These are phyloP conservation scores for Amaurobius ferox DNA, from an alignment of 2,888 invertebrate genomes.

Conservation along the genomic window DNA sequence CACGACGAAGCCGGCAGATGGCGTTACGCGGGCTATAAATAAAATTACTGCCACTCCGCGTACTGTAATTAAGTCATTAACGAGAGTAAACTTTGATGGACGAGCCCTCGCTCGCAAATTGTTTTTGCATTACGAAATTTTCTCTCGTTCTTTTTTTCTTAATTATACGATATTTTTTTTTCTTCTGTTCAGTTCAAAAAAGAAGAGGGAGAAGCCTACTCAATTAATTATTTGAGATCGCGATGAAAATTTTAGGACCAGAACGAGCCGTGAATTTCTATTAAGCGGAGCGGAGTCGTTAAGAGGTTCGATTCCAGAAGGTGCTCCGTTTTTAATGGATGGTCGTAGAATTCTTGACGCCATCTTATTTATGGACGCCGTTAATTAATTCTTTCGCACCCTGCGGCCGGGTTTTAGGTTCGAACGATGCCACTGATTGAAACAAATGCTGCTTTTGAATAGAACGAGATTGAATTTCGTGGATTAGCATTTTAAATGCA, in stretches of 20 bases:
- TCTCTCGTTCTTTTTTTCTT: conserved; percentile 26
- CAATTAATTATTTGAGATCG: conserved; percentile 64
- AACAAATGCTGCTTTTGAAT: too few species aligned
- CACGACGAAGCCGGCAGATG: conserved; percentile 54
- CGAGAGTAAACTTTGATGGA: conserved; percentile 68
- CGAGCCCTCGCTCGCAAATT: conserved; percentile 59
- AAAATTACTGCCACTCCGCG: conserved; percentile 64
- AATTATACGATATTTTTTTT: conserved; percentile 43
- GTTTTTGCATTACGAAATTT: conserved; percentile 53
- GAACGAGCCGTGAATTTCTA: conserved; percentile 67
- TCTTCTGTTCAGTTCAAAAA: background rate
- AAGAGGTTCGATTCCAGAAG: background rate
- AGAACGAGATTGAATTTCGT: too few species aligned
- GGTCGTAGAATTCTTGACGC: conserved; percentile 23
- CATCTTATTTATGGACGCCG: conserved; percentile 23
- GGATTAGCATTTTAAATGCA: too few species aligned
- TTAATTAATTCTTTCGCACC: conserved; percentile 57
- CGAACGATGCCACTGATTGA: too few species aligned
- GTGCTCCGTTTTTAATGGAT: conserved; percentile 28
- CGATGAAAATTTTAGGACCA: conserved; percentile 64
- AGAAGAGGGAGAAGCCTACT: conserved; percentile 42
- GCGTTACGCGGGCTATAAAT: conserved; percentile 62
- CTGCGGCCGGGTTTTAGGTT: background rate
- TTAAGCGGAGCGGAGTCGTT: conserved; percentile 30
- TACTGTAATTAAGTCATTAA: conserved; percentile 70